A percentile compares a stretch with the other conserved stretches of the same genome.
Evolutionary conservation across 1,140 invertebrate species (phyloP).

Genomic region (Pseudomyrmex dendroicus): DNA sequence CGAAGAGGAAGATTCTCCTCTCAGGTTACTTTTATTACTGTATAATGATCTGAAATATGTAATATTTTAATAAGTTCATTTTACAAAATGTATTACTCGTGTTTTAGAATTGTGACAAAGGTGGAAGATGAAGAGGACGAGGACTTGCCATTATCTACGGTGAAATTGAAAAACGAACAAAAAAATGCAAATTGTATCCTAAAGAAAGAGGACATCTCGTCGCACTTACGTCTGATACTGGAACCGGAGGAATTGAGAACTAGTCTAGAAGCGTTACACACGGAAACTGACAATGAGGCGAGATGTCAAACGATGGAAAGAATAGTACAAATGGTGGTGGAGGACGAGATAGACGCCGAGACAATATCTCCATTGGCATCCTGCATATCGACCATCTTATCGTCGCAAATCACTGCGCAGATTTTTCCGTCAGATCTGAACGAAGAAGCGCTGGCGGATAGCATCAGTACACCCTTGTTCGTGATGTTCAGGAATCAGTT

Average conservation of each 20-base stretch:
- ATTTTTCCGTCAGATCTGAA: constrained; percentile 84
- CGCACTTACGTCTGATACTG: constrained; percentile 83
- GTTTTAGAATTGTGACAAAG: constrained; percentile 79
- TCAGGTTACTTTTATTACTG: constrained; percentile 74
- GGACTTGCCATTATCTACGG: constrained; percentile 91
- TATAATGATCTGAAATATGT: not conserved
- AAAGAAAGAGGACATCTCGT: constrained; percentile 85
- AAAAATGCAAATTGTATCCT: constrained; percentile 78
- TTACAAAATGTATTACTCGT: not conserved
- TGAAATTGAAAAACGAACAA: constrained; percentile 85
- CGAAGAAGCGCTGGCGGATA: constrained; percentile 89
- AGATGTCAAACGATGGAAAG: constrained; percentile 90
- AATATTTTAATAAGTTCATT: not conserved
- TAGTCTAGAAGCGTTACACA: constrained; percentile 88
- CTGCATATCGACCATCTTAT: constrained; percentile 85
- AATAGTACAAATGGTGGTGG: constrained; percentile 88
- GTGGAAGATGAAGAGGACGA: constrained; percentile 93
- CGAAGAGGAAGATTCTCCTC: constrained; percentile 89
- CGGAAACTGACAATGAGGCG: constrained; percentile 88
- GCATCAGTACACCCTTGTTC: constrained; percentile 92
- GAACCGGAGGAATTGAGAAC: constrained; percentile 88
- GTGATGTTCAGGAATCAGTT: constrained; percentile 92
- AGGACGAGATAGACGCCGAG: constrained; percentile 88
- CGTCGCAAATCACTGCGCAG: constrained; percentile 83
- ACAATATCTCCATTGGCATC: constrained; percentile 86